Conservation (phyloP, 2,888 invertebrate species). For the Dicranocentrus wangi region DNA sequence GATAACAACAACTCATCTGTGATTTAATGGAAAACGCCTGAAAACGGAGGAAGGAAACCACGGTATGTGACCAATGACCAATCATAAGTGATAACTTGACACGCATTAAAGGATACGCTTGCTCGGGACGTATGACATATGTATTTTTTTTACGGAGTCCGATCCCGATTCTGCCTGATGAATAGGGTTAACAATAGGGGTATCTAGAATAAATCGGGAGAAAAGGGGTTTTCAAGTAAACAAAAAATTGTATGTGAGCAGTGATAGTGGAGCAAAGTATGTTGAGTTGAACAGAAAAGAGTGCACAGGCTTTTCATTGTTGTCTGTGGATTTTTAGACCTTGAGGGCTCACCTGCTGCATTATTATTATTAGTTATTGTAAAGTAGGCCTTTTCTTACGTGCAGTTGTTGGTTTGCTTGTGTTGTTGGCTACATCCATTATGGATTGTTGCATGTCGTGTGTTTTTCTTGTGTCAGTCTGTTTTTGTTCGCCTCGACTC, state of each 20-base stretch:
- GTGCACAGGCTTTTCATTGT: slow-evolving; percentile 57
- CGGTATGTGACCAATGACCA: background rate
- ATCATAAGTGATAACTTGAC: slow-evolving; percentile 12
- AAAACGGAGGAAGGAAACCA: background rate
- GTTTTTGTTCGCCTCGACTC: background rate
- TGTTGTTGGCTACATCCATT: background rate
- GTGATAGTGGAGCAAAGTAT: background rate
- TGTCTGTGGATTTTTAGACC: slow-evolving; percentile 60
- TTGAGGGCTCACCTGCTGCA: slow-evolving; percentile 62
- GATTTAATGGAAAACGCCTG: background rate
- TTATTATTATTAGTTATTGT: slow-evolving; percentile 33
- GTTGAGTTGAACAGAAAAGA: background rate
- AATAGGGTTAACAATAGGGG: too few species aligned
- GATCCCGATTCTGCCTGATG: background rate
- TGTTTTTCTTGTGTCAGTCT: slow-evolving; percentile 20
- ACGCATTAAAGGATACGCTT: too few species aligned
- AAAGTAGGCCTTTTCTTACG: slow-evolving; percentile 24
- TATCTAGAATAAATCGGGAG: too few species aligned
- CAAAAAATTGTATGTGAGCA: background rate
- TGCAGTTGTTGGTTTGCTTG: background rate
- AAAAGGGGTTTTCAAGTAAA: background rate
- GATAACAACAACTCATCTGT: background rate
- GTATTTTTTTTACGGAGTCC: too few species aligned
- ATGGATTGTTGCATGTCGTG: background rate
- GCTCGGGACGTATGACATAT: too few species aligned